Percentiles rank a stretch among this genome's conserved stretches.
Evolutionary conservation across 1,140 invertebrate genomes (phyloP).

Genomic region (Protaetia brevitarsis): DNA sequence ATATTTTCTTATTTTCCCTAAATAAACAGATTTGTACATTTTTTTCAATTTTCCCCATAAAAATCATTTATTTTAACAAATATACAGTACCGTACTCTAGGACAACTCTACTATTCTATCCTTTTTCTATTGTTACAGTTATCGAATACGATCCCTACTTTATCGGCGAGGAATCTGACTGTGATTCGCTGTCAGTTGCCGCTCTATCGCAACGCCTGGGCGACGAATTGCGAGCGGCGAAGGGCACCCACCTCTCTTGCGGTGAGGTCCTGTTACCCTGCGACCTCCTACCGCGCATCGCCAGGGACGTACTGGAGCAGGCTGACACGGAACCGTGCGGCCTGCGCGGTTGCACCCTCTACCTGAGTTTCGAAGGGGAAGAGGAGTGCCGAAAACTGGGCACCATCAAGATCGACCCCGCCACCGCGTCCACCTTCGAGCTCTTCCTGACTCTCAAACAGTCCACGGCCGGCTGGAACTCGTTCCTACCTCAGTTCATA

Average conservation of each 20-base stretch:
- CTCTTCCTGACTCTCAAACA: conserved; percentile 79
- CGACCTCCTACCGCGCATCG: conserved; percentile 70
- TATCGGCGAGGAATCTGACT: conserved; percentile 31
- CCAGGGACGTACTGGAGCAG: conserved; percentile 71
- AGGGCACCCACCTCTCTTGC: conserved; percentile 71
- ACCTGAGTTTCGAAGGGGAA: conserved; percentile 70
- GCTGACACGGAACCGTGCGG: conserved; percentile 84
- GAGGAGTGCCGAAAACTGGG: conserved; percentile 59
- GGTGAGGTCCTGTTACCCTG: conserved; percentile 78
- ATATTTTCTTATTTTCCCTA: too few relatives aligned
- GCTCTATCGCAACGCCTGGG: conserved; percentile 69
- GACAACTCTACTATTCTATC: background rate
- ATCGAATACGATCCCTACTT: conserved; percentile 30
- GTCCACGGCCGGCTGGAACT: conserved; percentile 75
- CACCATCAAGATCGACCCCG: conserved; percentile 74
- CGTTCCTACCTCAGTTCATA: conserved; percentile 75
- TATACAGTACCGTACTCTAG: background rate
- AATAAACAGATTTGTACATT: too few relatives aligned
- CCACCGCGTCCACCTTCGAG: conserved; percentile 81
- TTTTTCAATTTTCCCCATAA: background rate
- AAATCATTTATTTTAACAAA: background rate
- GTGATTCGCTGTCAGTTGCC: conserved; percentile 43
- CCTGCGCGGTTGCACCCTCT: conserved; percentile 71
- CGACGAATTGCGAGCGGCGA: conserved; percentile 70
- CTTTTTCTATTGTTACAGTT: conserved; percentile 4